Base-by-base conservation (phyloP, 2,113 vertebrate genomes). In the Rhabdomys dilectus region DNA sequence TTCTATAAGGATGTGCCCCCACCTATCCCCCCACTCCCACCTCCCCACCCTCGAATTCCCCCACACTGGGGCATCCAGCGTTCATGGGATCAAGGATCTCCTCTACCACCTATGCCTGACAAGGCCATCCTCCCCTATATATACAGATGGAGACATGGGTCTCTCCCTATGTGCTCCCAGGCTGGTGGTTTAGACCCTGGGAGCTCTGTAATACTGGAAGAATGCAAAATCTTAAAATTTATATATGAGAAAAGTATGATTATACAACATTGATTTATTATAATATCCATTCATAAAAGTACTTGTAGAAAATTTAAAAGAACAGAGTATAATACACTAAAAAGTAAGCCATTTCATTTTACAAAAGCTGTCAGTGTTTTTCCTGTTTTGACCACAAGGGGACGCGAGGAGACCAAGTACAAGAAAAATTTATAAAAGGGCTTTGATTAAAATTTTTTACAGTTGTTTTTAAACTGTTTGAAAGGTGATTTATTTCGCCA, bases 401-500 rank as follows among this genome's bases (percentile, higher is more conserved):
- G 95, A 73, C 81, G 36, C 53, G 7, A 77, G 60, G 78, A 91
- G 84, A 96, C 70, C 82, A 95, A 96, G 72, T 95, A 96, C 70
- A 89, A 88, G 53, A 93, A 68, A 95, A 22, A 93, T 95, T 70
- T 91, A 91, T 90, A 89, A 95, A 94, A 97, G 92, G 78, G 91
- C 92, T 97, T 97, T 93, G 92, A 91, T 96, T 91, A 91, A 95
- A 91, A 92, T 22, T 36, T 78, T 93, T 91, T 92, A 73, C 78
- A 82, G 88, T 95, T 97, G 95, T 96, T 97, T 95, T 91, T 86
- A 91, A 89, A 82, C 89, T 94, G 92, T 96, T 97, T 96, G 58
- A 95, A 97, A 95, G 92, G 90, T 95, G 78, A 96, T 95, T 97
- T 96, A 95, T 96, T 96, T 94, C 29, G 21, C 77, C 90, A 95